phyloP scores from a whole-genome alignment of 2,797 vertebrate genomes.

The Ictinia mississippiensis region DNA sequence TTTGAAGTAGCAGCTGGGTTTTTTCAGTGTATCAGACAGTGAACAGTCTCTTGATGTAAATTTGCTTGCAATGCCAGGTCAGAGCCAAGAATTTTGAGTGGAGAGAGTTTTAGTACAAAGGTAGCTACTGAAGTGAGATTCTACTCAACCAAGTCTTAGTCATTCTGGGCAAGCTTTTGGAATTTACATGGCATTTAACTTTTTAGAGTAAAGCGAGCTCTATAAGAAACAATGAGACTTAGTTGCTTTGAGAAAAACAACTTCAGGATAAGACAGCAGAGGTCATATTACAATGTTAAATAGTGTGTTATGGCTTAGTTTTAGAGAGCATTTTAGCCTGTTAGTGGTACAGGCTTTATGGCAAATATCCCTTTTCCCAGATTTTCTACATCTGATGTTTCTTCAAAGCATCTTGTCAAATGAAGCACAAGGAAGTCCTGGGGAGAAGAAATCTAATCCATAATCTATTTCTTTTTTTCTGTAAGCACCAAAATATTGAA shows the following conservation, averaged over 20 bases:
- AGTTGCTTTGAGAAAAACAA: neutral
- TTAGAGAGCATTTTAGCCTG: neutral
- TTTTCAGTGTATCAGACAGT: neutral
- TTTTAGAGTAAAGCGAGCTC: neutral
- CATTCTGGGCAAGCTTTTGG: neutral
- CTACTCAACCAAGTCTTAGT: neutral
- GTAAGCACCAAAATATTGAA: neutral
- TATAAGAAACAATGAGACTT: neutral
- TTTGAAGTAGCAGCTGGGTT: neutral
- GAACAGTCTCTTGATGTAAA: neutral
- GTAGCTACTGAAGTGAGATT: neutral
- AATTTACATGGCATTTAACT: neutral
- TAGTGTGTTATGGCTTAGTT: neutral
- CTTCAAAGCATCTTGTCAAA: neutral
- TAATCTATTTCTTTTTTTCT: neutral
- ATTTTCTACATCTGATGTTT: neutral
- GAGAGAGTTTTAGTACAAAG: neutral
- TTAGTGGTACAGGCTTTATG: neutral
- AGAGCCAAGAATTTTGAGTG: neutral
- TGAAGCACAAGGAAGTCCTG: neutral
- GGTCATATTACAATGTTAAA: neutral
- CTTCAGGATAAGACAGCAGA: neutral
- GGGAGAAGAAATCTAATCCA: neutral
- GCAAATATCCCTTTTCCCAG: neutral
- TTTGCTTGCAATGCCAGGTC: neutral